phyloP scores from a whole-genome alignment of 1,140 invertebrate species.

The Drosophila burlai region DNA sequence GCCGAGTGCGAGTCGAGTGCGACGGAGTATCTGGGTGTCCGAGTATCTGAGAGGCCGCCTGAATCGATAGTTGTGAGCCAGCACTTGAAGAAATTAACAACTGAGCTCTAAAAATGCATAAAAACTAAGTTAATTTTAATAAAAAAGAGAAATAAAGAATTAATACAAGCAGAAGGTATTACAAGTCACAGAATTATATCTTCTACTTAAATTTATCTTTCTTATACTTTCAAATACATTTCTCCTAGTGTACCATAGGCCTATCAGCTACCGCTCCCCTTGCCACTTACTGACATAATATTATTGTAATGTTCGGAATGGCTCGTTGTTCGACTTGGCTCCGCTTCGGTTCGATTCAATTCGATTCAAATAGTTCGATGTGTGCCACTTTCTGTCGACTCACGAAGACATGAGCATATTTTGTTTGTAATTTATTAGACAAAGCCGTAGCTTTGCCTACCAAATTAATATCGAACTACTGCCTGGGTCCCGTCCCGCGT shows the following conservation, averaged over 20 bases:
- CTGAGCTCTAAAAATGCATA: no score
- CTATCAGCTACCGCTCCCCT: conserved; percentile 8
- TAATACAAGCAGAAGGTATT: no score
- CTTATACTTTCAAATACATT: not conserved
- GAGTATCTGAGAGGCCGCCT: conserved; percentile 40
- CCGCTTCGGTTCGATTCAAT: conserved; percentile 38
- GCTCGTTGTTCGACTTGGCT: conserved; percentile 35
- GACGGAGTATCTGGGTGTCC: conserved; percentile 30
- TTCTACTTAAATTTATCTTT: not conserved
- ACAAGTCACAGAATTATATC: not conserved
- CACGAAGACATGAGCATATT: conserved; percentile 81
- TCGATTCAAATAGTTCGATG: conserved; percentile 39
- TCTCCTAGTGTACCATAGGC: conserved; percentile 2
- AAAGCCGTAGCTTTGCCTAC: conserved; percentile 64
- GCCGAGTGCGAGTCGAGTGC: conserved; percentile 26
- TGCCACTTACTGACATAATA: conserved; percentile 76
- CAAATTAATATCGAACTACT: conserved; percentile 65
- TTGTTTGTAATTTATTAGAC: conserved; percentile 81
- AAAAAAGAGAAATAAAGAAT: no score
- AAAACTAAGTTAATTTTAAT: no score
- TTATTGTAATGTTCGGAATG: conserved; percentile 75
- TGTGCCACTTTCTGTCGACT: conserved; percentile 79
- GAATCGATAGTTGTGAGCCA: conserved; percentile 19
- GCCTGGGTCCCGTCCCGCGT: conserved; percentile 10
- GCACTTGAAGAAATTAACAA: not conserved